phyloP scores from a whole-genome alignment of 35 echinoderm and acorn worm species.

The Amphiura filiformis region DNA sequence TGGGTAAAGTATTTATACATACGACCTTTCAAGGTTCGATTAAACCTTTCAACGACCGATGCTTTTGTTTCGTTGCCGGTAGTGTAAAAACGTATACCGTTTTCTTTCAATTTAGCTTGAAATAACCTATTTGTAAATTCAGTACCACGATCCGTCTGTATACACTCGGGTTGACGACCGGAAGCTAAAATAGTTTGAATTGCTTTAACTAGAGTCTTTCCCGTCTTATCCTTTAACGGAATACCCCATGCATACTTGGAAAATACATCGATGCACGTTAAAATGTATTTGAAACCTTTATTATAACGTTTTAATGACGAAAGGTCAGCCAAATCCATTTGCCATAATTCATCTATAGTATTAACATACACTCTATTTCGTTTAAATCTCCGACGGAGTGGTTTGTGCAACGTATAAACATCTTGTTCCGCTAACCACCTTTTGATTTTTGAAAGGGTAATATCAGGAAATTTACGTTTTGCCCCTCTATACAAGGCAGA shows the following conservation, averaged over 20 bases:
- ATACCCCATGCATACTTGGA: constrained; percentile 61
- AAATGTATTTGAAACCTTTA: constrained; percentile 26
- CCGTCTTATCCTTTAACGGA: constrained; percentile 49
- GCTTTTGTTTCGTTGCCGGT: constrained; percentile 55
- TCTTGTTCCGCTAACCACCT: constrained; percentile 47
- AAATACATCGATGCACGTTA: constrained; percentile 59
- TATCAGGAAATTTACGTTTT: no score
- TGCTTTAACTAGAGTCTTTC: background rate
- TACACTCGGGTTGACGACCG: background rate
- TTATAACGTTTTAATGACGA: constrained; percentile 21
- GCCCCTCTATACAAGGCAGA: no score
- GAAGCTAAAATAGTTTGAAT: constrained; percentile 45
- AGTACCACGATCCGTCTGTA: constrained; percentile 39
- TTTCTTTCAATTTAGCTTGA: constrained; percentile 17
- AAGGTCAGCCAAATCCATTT: constrained; percentile 46
- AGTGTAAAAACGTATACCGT: constrained; percentile 41
- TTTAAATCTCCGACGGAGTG: constrained; percentile 27
- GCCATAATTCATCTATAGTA: constrained; percentile 51
- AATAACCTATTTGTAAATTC: constrained; percentile 48
- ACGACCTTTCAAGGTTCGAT: constrained; percentile 37
- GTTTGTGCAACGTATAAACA: constrained; percentile 60
- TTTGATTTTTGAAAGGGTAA: no score
- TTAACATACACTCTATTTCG: constrained; percentile 40
- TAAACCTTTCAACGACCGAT: constrained; percentile 27
- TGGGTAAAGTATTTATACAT: constrained; percentile 33